Evolutionary conservation across 2,797 vertebrate genomes (phyloP).

Genomic region (Acipenser ruthenus): DNA sequence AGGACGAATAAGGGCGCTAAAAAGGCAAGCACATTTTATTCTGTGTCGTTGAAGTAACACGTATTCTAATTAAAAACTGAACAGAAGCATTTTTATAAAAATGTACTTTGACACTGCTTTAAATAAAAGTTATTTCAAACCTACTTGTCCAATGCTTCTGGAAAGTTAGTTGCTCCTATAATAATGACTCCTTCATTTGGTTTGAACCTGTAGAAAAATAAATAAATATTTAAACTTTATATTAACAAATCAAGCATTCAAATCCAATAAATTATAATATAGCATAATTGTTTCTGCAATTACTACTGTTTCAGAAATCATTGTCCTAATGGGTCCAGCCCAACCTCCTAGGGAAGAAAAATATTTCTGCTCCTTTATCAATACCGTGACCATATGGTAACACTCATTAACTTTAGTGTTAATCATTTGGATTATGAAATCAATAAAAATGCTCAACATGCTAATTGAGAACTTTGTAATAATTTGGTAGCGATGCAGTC

Average conservation of each 20-base stretch:
- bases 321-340: no score
- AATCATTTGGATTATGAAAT: no score
- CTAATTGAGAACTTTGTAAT: no score
- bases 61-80: neutral
- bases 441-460: no score
- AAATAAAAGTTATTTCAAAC: constrained; percentile 32
- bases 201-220: constrained; percentile 73
- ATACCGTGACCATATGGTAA: no score
- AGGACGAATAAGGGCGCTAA: constrained; percentile 83
- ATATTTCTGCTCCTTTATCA: no score
- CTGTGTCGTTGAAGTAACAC: no score
- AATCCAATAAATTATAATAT: neutral
- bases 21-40: neutral
- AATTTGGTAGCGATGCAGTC: no score
- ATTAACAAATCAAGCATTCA: neutral
- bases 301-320: no score
- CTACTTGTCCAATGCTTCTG: constrained; percentile 93
- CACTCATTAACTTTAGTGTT: no score
- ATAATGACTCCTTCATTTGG: constrained; percentile 96
- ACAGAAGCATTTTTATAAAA: neutral
- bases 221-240: neutral
- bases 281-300: neutral
- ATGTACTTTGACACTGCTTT: no score
- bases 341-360: no score
- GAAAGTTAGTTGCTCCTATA: constrained; percentile 94